Percentiles rank a stretch among this genome's conserved stretches.
Conservation (phyloP, 2,797 vertebrate species). For the Vespertilio murinus region DNA sequence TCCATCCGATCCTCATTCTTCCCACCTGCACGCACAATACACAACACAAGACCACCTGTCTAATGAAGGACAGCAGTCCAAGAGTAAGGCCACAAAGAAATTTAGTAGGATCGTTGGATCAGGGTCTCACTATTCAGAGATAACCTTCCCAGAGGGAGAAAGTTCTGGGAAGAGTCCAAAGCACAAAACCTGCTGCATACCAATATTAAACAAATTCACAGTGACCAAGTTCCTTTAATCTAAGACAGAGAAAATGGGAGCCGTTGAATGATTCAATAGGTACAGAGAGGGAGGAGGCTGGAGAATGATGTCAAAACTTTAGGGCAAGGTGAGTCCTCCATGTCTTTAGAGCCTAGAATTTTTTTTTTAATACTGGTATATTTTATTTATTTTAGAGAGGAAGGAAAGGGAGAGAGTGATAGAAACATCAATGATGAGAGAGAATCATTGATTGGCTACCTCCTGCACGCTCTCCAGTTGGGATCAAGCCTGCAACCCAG, state of each 20-base stretch:
- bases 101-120: not conserved
- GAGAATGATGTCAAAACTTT: not conserved
- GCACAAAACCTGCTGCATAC: not conserved
- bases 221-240: not conserved
- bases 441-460: too few species aligned
- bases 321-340: not conserved
- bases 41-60: not conserved
- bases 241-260: not conserved
- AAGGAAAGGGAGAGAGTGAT: too few species aligned
- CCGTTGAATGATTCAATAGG: not conserved
- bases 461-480: too few species aligned
- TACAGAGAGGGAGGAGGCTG: not conserved
- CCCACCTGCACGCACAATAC: not conserved
- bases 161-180: not conserved
- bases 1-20: not conserved
- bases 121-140: not conserved
- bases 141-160: not conserved
- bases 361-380: not conserved
- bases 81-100: not conserved
- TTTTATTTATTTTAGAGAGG: too few species aligned
- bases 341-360: not conserved
- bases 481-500: too few species aligned
- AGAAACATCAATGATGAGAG: too few species aligned
- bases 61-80: not conserved
- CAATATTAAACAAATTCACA: not conserved